A percentile compares a stretch with the other conserved stretches of the same genome.
Conservation (phyloP, 1,140 invertebrate genomes). For the Anagrus nilaparvatae region DNA sequence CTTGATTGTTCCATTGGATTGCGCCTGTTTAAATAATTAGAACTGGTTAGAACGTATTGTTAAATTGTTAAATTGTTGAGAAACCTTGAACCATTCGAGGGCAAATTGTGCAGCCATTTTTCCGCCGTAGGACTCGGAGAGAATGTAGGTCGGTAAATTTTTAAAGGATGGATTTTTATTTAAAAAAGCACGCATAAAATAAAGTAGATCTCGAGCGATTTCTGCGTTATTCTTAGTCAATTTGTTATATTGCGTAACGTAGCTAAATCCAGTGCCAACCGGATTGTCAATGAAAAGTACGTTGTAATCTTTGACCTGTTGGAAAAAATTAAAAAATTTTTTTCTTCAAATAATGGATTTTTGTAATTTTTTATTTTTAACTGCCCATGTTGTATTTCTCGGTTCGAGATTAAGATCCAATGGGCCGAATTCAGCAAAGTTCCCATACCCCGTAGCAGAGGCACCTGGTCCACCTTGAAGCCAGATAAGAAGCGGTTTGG, state of each 20-base stretch:
- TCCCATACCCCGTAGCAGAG: conserved; percentile 67
- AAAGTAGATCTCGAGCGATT: conserved; percentile 68
- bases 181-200: conserved; percentile 56
- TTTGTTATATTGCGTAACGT: conserved; percentile 49
- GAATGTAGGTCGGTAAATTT: conserved; percentile 66
- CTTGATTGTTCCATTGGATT: conserved; percentile 49
- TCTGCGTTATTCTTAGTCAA: conserved; percentile 55
- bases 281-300: conserved; percentile 81
- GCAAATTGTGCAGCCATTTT: conserved; percentile 82
- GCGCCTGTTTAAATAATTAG: conserved; percentile 35
- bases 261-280: conserved; percentile 78
- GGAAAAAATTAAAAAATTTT: conserved; percentile 7
- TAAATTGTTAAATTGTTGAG: conserved; percentile 13
- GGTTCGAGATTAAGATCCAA: conserved; percentile 51
- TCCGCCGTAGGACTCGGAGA: conserved; percentile 78
- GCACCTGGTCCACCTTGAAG: conserved; percentile 66
- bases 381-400: conserved; percentile 66
- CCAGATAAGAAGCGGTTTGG: conserved; percentile 66
- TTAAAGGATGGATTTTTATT: conserved; percentile 53
- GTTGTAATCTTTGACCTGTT: conserved; percentile 64
- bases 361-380: conserved; percentile 12
- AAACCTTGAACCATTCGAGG: conserved; percentile 49
- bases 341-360: too few species aligned
- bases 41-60: neutral
- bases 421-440: conserved; percentile 69